A percentile compares a stretch with the other conserved stretches of the same genome.
These are phyloP conservation scores for Megastigmus dorsalis DNA, from an alignment of 2,888 invertebrate species.

Conservation along the genomic window DNA sequence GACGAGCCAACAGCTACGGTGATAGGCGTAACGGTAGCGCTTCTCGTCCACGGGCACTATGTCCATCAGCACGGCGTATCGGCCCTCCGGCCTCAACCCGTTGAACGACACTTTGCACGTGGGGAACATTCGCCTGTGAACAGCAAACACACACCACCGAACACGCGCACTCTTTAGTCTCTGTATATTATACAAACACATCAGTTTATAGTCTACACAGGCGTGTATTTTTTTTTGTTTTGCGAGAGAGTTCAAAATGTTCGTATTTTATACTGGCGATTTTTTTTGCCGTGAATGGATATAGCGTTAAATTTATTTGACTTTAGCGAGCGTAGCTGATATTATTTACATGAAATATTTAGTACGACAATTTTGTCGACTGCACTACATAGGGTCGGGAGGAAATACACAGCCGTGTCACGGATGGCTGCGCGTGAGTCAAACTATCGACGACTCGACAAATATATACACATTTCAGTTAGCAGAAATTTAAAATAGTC, in stretches of 20 bases:
- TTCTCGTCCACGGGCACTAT: slow-evolving; percentile 98
- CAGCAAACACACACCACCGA: too few relatives aligned
- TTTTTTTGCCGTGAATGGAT: too few relatives aligned
- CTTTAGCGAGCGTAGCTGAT: too few relatives aligned
- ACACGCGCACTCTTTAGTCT: too few relatives aligned
- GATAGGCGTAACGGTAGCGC: slow-evolving; percentile 97
- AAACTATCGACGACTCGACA: slow-evolving; percentile 29
- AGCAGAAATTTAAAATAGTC: slow-evolving; percentile 17
- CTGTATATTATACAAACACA: too few relatives aligned
- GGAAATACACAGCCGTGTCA: slow-evolving; percentile 35
- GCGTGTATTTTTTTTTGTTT: too few relatives aligned
- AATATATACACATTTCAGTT: slow-evolving; percentile 20
- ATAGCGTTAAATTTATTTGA: too few relatives aligned
- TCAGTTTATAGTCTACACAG: too few relatives aligned
- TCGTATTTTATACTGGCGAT: too few relatives aligned
- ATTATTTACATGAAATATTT: slow-evolving; percentile 28
- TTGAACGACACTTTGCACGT: slow-evolving; percentile 96
- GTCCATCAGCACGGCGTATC: slow-evolving; percentile 95
- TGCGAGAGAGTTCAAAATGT: too few relatives aligned
- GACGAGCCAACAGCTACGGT: slow-evolving; percentile 97
- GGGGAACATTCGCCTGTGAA: slow-evolving; percentile 99
- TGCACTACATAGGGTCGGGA: neutral
- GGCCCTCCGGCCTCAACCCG: slow-evolving; percentile 86
- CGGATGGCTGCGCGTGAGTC: slow-evolving; percentile 30
- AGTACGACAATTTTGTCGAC: slow-evolving; percentile 18